Evolutionary conservation across 2,888 invertebrate species (phyloP).

Genomic region (Drosophila greeni): DNA sequence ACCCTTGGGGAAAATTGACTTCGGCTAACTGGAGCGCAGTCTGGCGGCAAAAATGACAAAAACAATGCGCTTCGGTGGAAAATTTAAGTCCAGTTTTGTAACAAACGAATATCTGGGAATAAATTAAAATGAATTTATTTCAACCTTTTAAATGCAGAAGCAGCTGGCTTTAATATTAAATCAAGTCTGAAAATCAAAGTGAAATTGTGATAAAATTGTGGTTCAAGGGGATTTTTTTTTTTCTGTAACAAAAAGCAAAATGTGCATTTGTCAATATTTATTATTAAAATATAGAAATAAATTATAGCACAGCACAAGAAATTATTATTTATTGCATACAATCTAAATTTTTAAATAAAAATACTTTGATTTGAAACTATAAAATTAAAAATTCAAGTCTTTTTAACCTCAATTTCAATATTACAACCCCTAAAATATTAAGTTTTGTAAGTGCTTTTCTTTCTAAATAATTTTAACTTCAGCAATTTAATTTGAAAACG

Average conservation of each 20-base stretch:
- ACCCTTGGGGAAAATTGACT: conserved; percentile 17
- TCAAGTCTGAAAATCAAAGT: no score
- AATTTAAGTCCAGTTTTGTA: neutral
- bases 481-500: neutral
- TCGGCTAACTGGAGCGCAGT: conserved; percentile 2
- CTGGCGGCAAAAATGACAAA: neutral
- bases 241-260: neutral
- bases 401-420: neutral
- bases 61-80: neutral
- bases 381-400: neutral
- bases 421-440: no score
- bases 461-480: no score
- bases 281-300: neutral
- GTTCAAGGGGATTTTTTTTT: neutral
- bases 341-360: no score
- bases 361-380: neutral
- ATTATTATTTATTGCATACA: no score
- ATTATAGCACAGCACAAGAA: no score
- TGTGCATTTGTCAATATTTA: neutral
- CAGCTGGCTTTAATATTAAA: neutral
- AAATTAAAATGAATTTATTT: neutral
- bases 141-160: neutral
- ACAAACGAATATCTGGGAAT: neutral
- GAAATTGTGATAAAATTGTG: neutral
- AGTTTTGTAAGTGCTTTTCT: no score